A percentile compares a stretch with the other conserved stretches of the same genome.
Conservation (phyloP, 2,113 vertebrate species). For the Heterotis niloticus region DNA sequence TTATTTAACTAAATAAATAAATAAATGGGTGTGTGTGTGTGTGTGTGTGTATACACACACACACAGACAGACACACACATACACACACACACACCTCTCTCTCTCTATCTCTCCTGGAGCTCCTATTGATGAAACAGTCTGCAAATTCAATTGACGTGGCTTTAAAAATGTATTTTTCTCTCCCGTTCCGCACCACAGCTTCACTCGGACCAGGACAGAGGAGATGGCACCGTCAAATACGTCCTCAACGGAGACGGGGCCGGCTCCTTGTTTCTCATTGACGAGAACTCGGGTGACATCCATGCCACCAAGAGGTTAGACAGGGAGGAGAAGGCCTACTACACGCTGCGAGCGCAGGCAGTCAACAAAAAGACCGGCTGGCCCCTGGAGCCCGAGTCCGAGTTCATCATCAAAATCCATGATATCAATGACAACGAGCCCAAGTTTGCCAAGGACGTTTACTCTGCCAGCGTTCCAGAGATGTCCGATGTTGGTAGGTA, state of each 20-base stretch:
- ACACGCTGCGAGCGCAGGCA: slow-evolving; percentile 86
- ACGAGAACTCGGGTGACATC: slow-evolving; percentile 94
- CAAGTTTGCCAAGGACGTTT: slow-evolving; percentile 83
- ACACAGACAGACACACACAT: too few relatives aligned
- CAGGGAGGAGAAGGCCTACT: slow-evolving; percentile 88
- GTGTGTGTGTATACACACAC: too few relatives aligned
- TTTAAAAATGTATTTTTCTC: background rate
- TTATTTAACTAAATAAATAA: too few relatives aligned
- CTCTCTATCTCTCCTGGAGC: too few relatives aligned
- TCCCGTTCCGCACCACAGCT: slow-evolving; percentile 66
- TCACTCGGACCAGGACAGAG: slow-evolving; percentile 89
- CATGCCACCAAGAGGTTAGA: slow-evolving; percentile 92
- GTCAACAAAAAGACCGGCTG: slow-evolving; percentile 81
- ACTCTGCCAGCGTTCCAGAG: slow-evolving; percentile 82
- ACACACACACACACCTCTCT: too few relatives aligned
- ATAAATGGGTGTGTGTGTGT: too few relatives aligned
- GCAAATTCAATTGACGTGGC: background rate
- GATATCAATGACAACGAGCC: slow-evolving; percentile 97
- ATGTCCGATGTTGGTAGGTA: slow-evolving; percentile 89
- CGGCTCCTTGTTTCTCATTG: slow-evolving; percentile 88
- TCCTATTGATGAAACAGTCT: background rate
- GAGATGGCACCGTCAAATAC: slow-evolving; percentile 85
- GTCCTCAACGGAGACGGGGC: slow-evolving; percentile 92
- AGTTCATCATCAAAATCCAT: slow-evolving; percentile 97
- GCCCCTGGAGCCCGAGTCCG: slow-evolving; percentile 88